A percentile compares a stretch with the other conserved stretches of the same genome.
These are phyloP conservation scores for Didymodactylos carnosus DNA, from an alignment of 2,888 invertebrate genomes.

Conservation along the genomic window DNA sequence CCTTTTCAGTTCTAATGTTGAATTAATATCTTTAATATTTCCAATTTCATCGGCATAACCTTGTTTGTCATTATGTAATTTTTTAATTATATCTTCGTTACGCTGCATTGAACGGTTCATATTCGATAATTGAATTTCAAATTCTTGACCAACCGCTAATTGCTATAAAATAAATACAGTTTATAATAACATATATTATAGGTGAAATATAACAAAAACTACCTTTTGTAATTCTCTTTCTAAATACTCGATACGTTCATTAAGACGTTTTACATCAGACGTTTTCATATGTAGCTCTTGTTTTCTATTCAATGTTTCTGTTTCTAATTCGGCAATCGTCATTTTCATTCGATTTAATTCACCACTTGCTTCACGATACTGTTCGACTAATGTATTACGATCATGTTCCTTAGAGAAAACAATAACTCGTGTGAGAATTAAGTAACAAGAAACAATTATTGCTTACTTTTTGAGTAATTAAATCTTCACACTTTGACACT, in stretches of 20 bases:
- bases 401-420: conserved; percentile 16
- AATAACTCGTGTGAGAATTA: too few species aligned
- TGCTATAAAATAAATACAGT: not conserved
- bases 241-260: conserved; percentile 26
- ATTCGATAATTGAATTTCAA: conserved; percentile 15
- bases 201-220: too few species aligned
- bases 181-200: too few species aligned
- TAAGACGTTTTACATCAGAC: conserved; percentile 27
- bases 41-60: conserved; percentile 27
- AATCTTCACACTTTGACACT: conserved; percentile 30
- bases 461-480: conserved; percentile 24
- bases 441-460: not conserved
- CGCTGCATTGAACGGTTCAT: conserved; percentile 6
- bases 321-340: conserved; percentile 31
- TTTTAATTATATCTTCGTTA: conserved; percentile 2
- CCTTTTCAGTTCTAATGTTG: conserved; percentile 29
- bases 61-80: conserved; percentile 22
- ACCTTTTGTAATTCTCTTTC: conserved; percentile 17
- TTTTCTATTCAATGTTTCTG: conserved; percentile 29
- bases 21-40: conserved; percentile 30
- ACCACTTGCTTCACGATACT: conserved; percentile 29
- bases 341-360: conserved; percentile 33
- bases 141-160: conserved; percentile 14
- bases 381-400: conserved; percentile 28
- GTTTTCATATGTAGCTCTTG: conserved; percentile 32